These are phyloP conservation scores for Drosophila sproati DNA, from an alignment of 1,140 invertebrate species.

Conservation along the genomic window DNA sequence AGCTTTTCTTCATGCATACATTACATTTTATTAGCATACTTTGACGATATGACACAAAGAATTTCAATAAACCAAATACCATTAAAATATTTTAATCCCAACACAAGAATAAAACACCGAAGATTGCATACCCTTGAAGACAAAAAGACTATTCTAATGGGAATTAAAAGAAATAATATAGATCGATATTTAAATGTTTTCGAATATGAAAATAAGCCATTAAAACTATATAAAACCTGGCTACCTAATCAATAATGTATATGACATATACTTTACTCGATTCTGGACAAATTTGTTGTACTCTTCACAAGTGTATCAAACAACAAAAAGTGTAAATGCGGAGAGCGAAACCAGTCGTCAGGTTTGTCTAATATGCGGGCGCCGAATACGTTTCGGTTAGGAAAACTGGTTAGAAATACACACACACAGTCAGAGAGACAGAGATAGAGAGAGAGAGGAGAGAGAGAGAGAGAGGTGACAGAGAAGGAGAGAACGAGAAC, in stretches of 20 bases:
- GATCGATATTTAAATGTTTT: no score
- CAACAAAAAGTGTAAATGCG: constrained; percentile 61
- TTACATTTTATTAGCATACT: constrained; percentile 31
- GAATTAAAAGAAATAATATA: no score
- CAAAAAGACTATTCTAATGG: no score
- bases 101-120: constrained; percentile 28
- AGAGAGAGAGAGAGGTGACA: neutral
- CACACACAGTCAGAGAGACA: constrained; percentile 19
- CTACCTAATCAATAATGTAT: neutral
- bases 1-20: neutral
- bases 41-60: constrained; percentile 13
- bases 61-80: constrained; percentile 42
- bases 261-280: neutral
- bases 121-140: no score
- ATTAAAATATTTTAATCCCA: constrained; percentile 20
- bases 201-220: no score
- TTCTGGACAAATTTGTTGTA: neutral
- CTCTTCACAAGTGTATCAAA: neutral
- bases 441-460: neutral
- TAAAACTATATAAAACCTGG: no score
- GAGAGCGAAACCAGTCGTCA: constrained; percentile 63
- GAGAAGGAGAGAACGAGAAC: neutral
- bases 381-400: constrained; percentile 35
- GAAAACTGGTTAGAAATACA: constrained; percentile 69
- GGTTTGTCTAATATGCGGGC: constrained; percentile 71